A percentile compares a stretch with the other conserved stretches of the same genome.
phyloP scores from a whole-genome alignment of 1,140 invertebrate species.

The Sycophila sp. region DNA sequence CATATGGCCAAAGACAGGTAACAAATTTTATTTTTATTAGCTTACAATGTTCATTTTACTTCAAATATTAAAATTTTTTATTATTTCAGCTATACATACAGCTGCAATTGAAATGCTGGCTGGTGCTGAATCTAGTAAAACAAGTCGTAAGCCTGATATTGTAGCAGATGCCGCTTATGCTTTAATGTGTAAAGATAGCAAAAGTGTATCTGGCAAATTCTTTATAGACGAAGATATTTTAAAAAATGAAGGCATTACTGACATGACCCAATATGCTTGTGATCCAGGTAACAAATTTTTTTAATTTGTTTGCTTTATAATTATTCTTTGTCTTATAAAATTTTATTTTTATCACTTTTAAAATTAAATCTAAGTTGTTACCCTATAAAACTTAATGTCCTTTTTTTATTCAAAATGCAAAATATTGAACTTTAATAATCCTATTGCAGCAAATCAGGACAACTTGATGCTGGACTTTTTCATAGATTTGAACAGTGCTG shows the following conservation, averaged over 20 bases:
- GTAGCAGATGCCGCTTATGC: slow-evolving; percentile 95
- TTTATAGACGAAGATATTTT: slow-evolving; percentile 94
- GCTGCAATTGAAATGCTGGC: slow-evolving; percentile 97
- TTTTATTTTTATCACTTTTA: no score
- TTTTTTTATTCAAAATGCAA: background rate
- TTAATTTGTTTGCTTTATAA: background rate
- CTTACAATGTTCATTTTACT: background rate
- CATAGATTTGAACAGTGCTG: slow-evolving; percentile 71
- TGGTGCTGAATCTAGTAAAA: slow-evolving; percentile 71
- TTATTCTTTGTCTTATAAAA: no score
- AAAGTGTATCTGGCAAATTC: slow-evolving; percentile 88
- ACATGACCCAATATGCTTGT: slow-evolving; percentile 88
- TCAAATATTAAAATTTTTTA: slow-evolving; percentile 27
- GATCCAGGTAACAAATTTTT: slow-evolving; percentile 77
- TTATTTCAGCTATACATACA: slow-evolving; percentile 84
- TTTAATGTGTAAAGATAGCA: slow-evolving; percentile 83
- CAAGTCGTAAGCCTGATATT: slow-evolving; percentile 88
- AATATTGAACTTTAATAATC: background rate
- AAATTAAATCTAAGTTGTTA: no score
- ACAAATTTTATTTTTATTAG: slow-evolving; percentile 8
- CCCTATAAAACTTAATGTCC: no score
- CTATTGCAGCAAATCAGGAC: slow-evolving; percentile 70
- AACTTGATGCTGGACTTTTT: slow-evolving; percentile 92
- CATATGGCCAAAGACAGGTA: slow-evolving; percentile 94
- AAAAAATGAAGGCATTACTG: slow-evolving; percentile 79